A percentile compares a stretch with the other conserved stretches of the same genome.
These are phyloP conservation scores for Potorous gilbertii DNA, from an alignment of 2,797 vertebrate species.

Conservation along the genomic window DNA sequence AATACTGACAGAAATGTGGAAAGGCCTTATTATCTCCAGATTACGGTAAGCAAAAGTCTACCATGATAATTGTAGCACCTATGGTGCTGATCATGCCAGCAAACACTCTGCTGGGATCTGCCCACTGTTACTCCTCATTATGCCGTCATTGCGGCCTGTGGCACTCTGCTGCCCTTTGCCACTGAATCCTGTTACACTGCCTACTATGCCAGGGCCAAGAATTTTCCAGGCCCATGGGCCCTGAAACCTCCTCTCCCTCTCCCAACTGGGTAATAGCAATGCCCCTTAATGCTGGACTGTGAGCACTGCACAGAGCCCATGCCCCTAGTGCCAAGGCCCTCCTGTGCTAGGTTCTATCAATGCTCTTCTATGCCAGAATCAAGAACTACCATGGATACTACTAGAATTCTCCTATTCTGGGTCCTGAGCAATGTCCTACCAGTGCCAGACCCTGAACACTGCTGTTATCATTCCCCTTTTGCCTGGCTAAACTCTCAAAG, in stretches of 20 bases:
- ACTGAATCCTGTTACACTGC: not conserved
- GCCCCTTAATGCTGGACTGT: not conserved
- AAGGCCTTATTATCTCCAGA: not conserved
- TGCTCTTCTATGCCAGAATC: not conserved
- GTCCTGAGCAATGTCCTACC: not conserved
- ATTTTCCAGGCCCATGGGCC: not conserved
- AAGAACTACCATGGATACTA: not conserved
- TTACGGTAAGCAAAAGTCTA: not conserved
- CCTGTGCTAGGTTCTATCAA: not conserved
- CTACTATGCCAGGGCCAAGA: not conserved
- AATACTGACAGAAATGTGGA: not conserved
- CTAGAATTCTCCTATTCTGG: not conserved
- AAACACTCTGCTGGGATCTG: not conserved
- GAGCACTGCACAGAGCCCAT: not conserved
- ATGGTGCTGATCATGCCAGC: not conserved
- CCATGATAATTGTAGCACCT: not conserved
- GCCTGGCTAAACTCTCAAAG: not conserved
- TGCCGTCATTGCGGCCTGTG: not conserved
- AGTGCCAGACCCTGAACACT: not conserved
- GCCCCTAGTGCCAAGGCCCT: not conserved
- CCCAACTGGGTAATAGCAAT: not conserved
- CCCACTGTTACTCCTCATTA: not conserved
- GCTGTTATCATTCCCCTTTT: not conserved
- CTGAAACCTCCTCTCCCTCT: not conserved
- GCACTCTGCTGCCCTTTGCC: not conserved